These are phyloP conservation scores for Sialis fuliginosa DNA, from an alignment of 2,888 invertebrate species.

Conservation along the genomic window DNA sequence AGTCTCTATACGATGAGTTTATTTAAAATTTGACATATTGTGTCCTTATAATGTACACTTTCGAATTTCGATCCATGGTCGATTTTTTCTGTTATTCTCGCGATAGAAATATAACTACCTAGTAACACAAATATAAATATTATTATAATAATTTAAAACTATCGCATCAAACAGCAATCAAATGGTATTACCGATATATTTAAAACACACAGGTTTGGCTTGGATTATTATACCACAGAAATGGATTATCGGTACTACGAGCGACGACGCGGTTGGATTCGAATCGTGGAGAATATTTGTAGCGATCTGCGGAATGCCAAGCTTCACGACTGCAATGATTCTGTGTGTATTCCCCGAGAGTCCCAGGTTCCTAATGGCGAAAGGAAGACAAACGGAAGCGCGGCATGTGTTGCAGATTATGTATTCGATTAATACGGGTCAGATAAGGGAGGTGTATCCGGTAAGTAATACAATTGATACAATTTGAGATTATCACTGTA, in stretches of 20 bases:
- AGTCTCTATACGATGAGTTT: not conserved
- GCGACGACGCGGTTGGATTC: slow-evolving; percentile 19
- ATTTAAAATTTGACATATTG: not conserved
- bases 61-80: too few species aligned
- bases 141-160: too few species aligned
- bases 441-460: slow-evolving; percentile 27
- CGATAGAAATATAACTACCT: too few species aligned
- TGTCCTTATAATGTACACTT: too few species aligned
- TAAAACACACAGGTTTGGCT: slow-evolving; percentile 8
- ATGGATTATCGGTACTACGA: not conserved
- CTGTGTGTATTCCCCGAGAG: slow-evolving; percentile 37
- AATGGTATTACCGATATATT: too few species aligned
- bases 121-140: too few species aligned
- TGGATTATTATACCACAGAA: slow-evolving; percentile 12
- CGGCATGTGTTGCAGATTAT: slow-evolving; percentile 33
- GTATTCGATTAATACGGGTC: slow-evolving; percentile 33
- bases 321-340: slow-evolving; percentile 30
- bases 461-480: too few species aligned
- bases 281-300: slow-evolving; percentile 47
- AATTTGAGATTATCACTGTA: too few species aligned
- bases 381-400: slow-evolving; percentile 30
- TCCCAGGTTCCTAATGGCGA: slow-evolving; percentile 34
- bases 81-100: too few species aligned
- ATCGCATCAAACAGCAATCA: too few species aligned
- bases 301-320: slow-evolving; percentile 38